Percentiles rank a stretch among this genome's conserved stretches.
Conservation (phyloP, 1,140 invertebrate genomes). For the Tribolium castaneum region DNA sequence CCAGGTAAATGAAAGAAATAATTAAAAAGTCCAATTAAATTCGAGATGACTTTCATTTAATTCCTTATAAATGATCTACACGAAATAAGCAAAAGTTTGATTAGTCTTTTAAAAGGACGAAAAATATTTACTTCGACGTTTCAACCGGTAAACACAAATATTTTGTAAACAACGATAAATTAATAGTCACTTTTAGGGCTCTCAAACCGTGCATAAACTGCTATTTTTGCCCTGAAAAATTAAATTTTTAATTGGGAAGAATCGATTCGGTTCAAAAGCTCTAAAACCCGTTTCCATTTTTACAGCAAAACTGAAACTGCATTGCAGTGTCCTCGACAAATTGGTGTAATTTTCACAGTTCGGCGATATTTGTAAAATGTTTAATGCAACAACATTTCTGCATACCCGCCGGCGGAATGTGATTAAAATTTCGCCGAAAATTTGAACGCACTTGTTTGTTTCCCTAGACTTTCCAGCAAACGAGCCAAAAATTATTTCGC, state of each 20-base stretch:
- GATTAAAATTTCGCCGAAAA: no score
- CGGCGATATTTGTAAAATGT: background rate
- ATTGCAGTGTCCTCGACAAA: background rate
- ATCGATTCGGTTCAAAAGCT: background rate
- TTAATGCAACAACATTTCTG: no score
- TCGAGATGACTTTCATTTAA: background rate
- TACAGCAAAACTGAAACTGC: background rate
- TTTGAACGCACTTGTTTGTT: background rate
- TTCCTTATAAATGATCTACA: background rate
- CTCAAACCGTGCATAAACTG: no score
- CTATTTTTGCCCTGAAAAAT: background rate
- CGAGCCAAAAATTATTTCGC: conserved; percentile 6
- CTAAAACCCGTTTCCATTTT: no score
- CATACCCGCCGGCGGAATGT: no score
- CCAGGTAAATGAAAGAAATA: conserved; percentile 7
- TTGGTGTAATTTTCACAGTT: background rate
- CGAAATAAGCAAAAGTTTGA: background rate
- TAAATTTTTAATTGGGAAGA: background rate
- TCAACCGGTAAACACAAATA: background rate
- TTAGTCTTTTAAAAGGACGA: background rate
- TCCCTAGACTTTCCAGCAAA: background rate
- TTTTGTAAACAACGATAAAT: background rate
- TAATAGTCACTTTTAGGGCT: no score
- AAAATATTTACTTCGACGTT: background rate
- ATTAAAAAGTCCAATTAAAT: conserved; percentile 5